Evolutionary conservation across 1,140 invertebrate genomes (phyloP), one percentile per base, ranked within the genome.

Genomic region (Drosophila micromelanica): DNA sequence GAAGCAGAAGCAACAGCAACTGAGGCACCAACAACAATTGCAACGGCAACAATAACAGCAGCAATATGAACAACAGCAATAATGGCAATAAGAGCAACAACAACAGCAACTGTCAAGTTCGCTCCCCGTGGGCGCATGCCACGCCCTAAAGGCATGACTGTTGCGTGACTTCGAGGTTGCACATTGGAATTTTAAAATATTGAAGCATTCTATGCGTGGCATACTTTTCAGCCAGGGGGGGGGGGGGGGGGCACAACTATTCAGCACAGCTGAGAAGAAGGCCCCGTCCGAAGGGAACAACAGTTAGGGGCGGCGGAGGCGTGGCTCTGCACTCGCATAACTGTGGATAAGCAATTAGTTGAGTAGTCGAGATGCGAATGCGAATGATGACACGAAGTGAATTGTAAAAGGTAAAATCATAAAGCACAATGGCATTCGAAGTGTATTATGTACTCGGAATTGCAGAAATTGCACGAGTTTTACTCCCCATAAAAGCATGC

Each of bases 181-280:
- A 30, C 40, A 35, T 43, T 27, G 60, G 61, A 49, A 76, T 76
- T 76, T 76, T 40, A 61, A 76, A 72, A 55, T 64, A 60, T 15
- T 38, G 15, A 64, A 64, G 59, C 17, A 60, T 64, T 71, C 52
- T 38, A 40, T 75, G 67, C 27, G 67, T 60, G n/a, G 30, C 67
- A 75, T 75, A 48, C 59, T 43, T 57, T 32, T 6, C 9, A 62
- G 51, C 13, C 49, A 32, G 7, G 12, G n/a, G n/a, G n/a, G n/a
- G n/a, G n/a, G n/a, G n/a, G n/a, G n/a, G n/a, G n/a, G 13, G 51
- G 17, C n/a, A 38, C 49, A 71, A 64, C 67, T 64, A 71, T 64
- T 43, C 42, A 71, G 60, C 60, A 64, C 54, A 65, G 20, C 40
- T 17, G 42, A 71, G 27, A 27, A 71, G 43, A 56, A 38, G 55